A percentile compares a stretch with the other conserved stretches of the same genome.
phyloP scores from a whole-genome alignment of 1,140 invertebrate genomes.

The Andrena cerasifolii region DNA sequence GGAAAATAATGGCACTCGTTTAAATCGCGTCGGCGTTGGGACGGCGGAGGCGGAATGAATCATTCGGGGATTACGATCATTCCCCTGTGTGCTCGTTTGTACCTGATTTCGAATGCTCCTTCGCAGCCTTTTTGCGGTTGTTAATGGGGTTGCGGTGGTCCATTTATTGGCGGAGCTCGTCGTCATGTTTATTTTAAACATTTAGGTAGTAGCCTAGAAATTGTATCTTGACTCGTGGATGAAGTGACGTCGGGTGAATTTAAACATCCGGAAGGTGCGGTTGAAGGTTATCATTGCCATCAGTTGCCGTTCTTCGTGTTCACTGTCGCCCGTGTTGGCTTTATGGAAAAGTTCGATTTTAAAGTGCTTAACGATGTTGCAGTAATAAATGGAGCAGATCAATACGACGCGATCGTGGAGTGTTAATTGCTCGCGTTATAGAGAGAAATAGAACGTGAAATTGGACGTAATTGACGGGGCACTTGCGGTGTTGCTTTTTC shows the following conservation, averaged over 20 bases:
- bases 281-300: too few species aligned
- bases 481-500: background rate
- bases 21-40: slow-evolving; percentile 1
- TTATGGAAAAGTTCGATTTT: too few species aligned
- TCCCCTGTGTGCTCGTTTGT: background rate
- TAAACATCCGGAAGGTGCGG: too few species aligned
- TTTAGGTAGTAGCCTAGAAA: too few species aligned
- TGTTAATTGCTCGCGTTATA: background rate
- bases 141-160: background rate
- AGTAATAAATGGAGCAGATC: background rate
- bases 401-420: background rate
- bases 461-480: background rate
- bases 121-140: background rate
- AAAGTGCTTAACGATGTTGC: background rate
- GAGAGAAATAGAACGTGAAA: background rate
- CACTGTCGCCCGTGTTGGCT: too few species aligned
- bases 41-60: background rate
- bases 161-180: too few species aligned
- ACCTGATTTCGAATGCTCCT: background rate
- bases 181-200: too few species aligned
- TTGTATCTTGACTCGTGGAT: too few species aligned
- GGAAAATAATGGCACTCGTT: slow-evolving; percentile 12
- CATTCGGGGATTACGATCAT: background rate
- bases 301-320: too few species aligned
- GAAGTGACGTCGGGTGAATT: too few species aligned